Evolutionary conservation across 2,888 invertebrate species (phyloP), one percentile per base, ranked within the genome.

Genomic region (Electrophaes corylata): DNA sequence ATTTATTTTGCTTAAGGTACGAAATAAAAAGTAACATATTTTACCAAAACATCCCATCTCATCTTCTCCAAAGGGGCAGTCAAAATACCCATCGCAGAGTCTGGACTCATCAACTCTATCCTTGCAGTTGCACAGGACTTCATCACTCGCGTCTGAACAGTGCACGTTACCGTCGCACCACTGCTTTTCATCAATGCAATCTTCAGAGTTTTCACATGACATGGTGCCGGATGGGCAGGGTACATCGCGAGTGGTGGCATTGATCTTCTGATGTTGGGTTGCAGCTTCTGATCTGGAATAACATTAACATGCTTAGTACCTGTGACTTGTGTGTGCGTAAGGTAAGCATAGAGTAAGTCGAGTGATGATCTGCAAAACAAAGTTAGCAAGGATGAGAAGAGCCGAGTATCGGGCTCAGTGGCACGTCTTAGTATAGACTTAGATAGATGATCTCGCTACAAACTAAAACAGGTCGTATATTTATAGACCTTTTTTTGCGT

Each of bases 31-130:
- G 20, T 20, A 20, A 20, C 26, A 29, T 6, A 6, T 11, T 75
- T 86, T 87, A 95, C 96, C 96, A 75, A 94, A 94, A 78, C 97
- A 97, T 16, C 94, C 95, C 71, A 94, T 84, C 87, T 97, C 97
- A 72, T 97, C 97, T 86, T 96, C 96, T 16, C 95, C 96, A 69
- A 93, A 93, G 0, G 96, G 97, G 78, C 96, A 97, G 75, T 97
- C 97, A 44, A 94, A 93, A 73, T 95, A 96, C 12, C 96, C 96
- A 80, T 97, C 97, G 74, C 97, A 97, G 0, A 94, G 79, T 65
- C 95, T 93, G 2, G 93, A 86, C 43, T 88, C 86, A 12, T 93
- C 92, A 10, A 97, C 92, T 56, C 96, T 93, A n/a, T 94, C 89
- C 57, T 92, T 94, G 75, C 97, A 97, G 0, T 93, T 92, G 71